These are phyloP conservation scores for Pluvianellus socialis DNA, from an alignment of 2,113 vertebrate genomes.

Conservation along the genomic window DNA sequence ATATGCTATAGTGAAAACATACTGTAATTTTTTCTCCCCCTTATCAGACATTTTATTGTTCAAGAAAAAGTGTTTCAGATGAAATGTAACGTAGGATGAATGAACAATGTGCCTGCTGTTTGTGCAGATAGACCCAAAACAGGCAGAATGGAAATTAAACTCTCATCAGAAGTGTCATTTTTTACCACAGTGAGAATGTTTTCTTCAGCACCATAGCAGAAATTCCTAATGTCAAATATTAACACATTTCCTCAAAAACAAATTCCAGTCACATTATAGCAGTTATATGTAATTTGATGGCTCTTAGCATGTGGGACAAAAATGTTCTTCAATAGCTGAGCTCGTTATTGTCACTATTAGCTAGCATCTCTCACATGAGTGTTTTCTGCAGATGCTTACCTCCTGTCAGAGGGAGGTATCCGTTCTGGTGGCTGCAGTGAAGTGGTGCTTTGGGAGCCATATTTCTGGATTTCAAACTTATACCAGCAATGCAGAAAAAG, in stretches of 20 bases:
- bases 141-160: constrained; percentile 28
- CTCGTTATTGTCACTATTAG: neutral
- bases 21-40: neutral
- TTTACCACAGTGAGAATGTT: neutral
- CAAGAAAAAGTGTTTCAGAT: neutral
- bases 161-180: neutral
- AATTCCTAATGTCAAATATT: constrained; percentile 20
- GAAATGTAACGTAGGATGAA: neutral
- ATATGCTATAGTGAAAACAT: neutral
- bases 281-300: neutral
- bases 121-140: constrained; percentile 5
- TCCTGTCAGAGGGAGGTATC: neutral
- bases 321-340: neutral
- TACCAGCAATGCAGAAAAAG: neutral
- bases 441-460: neutral
- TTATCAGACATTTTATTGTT: constrained; percentile 29
- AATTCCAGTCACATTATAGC: neutral
- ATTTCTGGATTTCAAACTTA: neutral
- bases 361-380: neutral
- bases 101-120: constrained; percentile 10
- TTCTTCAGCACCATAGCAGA: neutral
- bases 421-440: neutral
- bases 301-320: neutral
- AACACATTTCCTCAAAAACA: neutral
- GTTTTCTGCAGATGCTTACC: neutral